Evolutionary conservation across 2,797 vertebrate genomes (phyloP), one percentile per base, ranked within the genome.

Genomic region (Spea hammondii): DNA sequence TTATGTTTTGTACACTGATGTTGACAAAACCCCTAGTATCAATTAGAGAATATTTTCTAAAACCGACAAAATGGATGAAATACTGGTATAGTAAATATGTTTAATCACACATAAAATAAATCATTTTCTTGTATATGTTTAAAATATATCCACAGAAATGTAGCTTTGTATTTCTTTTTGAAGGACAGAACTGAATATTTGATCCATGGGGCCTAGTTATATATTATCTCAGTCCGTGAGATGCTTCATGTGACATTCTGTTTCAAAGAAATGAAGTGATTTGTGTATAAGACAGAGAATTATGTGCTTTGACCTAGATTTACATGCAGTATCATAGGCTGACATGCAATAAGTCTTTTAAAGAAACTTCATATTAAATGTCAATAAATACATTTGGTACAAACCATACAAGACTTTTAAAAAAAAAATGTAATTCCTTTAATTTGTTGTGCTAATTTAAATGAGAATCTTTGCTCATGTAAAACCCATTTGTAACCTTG

Each of bases 161-260:
- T 65, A 14, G 47, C 44, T 66, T 45, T 66, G 60, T 65, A 17
- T 78, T 72, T 13, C 70, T 77, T 53, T 77, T 57, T 70, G 14
- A 65, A 70, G 53, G 45, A 68, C 45, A 55, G n/a, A 70, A 9
- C 55, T 62, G 11, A 62, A 57, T 17, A 67, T 47, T 73, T 79
- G 64, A 73, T 73, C 77, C 67, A 32, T 62, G 64, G 54, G 60
- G 77, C 77, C 53, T 79, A 54, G 64, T 62, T 79, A 68, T 68
- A 48, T 78, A 62, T 46, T 72, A 72, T 70, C 53, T 50, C 45
- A 55, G 50, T 49, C 32, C 66, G 55, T 64, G 55, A 53, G 59
- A 79, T 69, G 55, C 65, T 79, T 74, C 71, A 79, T 74, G 65
- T 79, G 78, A 79, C 78, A 74, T 74, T 74, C 72, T 74, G 46